Base-by-base conservation (phyloP, 2,113 vertebrate genomes). In the Miniopterus natalensis region DNA sequence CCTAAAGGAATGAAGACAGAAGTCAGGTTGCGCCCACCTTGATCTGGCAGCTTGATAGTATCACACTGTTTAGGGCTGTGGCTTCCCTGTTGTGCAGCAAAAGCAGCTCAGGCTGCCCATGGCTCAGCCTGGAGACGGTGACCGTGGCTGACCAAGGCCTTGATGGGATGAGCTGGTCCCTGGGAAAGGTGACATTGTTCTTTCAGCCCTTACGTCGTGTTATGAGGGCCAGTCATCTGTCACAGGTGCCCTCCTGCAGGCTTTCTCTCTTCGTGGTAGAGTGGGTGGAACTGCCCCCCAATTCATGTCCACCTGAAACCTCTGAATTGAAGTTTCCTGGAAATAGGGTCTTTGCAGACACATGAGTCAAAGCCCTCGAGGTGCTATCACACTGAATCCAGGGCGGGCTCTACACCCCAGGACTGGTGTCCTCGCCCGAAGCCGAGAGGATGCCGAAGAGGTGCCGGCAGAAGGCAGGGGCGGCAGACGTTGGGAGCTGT, bases 1-100 rank as follows among this genome's bases (percentile, higher is more conserved):
- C 98, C 99, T 99, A 97, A 74, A 90, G 12, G 87, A 95, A 96
- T 47, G 42, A 95, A 92, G 97, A 94, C 68, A 90, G 92, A 97
- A 80, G 70, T 42, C 75, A 10, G 77, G 29, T 14, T 31, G 3
- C 7, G 23, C 25, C 15, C 2, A 1, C 27, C 25, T 40, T 49
- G 3, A 51, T 27, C 49, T 21, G 17, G 31, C 29, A 42, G 3
- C 6, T 20, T 51, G 42, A 12, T 6, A 1, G 23, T 25, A 5
- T 17, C 8, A 2, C 6, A 11, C 36, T 42, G 20, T 55, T 53
- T n/a, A 21, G 73, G 55, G 29, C 3, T 36, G 11, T 6, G 18
- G 17, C 2, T 36, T 63, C 25, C 20, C 36, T 13, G 2, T 23
- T 17, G 8, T 59, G 13, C 5, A 66, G 29, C 14, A 81, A 74